Evolutionary conservation across 2,888 invertebrate genomes (phyloP).

Genomic region (Pheosia gnoma): DNA sequence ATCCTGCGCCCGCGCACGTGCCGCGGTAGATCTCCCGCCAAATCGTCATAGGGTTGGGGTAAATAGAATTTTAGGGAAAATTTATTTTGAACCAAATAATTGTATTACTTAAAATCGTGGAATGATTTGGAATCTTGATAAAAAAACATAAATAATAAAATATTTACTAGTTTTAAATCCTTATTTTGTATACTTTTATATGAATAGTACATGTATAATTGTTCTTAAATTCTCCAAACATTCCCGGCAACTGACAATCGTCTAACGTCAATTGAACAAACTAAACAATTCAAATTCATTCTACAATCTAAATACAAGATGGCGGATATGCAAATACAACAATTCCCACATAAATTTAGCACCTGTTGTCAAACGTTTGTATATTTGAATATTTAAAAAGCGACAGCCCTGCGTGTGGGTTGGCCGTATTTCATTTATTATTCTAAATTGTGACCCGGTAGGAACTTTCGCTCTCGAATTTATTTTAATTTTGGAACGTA

Average conservation of each 20-base stretch:
- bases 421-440: slow-evolving; percentile 13
- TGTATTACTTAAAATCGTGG: no score
- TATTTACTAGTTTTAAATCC: no score
- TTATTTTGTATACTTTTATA: no score
- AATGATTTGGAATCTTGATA: no score
- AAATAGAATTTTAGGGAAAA: slow-evolving; percentile 3
- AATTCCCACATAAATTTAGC: slow-evolving; percentile 67
- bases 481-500: neutral
- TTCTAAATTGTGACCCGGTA: slow-evolving; percentile 1
- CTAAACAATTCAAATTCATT: slow-evolving; percentile 3
- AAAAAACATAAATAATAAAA: no score
- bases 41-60: slow-evolving; percentile 22
- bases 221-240: neutral
- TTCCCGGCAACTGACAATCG: neutral
- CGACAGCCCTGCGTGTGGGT: slow-evolving; percentile 43
- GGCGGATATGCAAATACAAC: slow-evolving; percentile 8
- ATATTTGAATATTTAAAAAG: slow-evolving; percentile 51
- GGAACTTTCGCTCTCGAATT: slow-evolving; percentile 1
- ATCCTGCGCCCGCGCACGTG: slow-evolving; percentile 60
- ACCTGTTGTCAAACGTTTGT: slow-evolving; percentile 63
- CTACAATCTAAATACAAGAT: slow-evolving; percentile 10
- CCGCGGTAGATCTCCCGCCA: slow-evolving; percentile 8
- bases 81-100: neutral
- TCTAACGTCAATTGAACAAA: neutral
- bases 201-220: no score